Conservation (phyloP, 1,140 invertebrate genomes). For the Elysia chlorotica region DNA sequence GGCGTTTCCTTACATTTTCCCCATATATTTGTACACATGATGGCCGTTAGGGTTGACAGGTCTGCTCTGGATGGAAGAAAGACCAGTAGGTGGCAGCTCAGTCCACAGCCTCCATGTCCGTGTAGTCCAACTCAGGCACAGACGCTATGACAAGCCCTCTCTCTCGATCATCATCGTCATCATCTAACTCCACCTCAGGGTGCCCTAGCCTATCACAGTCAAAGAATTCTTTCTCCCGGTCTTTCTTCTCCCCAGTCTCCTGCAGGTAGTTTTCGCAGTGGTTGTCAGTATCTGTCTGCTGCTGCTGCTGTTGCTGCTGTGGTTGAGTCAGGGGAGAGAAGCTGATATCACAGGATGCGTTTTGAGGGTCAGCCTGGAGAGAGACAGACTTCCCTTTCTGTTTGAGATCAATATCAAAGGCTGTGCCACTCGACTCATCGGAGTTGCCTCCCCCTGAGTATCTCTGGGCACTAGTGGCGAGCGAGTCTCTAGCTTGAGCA, state of each 20-base stretch:
- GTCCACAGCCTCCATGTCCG: conserved; percentile 56
- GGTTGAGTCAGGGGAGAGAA: neutral
- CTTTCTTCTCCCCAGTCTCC: conserved; percentile 6
- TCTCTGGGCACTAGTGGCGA: too few relatives aligned
- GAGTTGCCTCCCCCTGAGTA: neutral
- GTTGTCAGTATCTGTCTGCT: too few relatives aligned
- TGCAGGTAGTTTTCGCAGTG: neutral
- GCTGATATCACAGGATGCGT: neutral
- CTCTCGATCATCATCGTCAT: conserved; percentile 19
- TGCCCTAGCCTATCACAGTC: conserved; percentile 26
- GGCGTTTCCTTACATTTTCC: neutral
- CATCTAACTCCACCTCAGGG: conserved; percentile 16
- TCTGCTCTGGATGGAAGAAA: neutral
- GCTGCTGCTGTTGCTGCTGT: neutral
- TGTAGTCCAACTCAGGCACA: conserved; percentile 34
- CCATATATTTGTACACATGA: too few relatives aligned
- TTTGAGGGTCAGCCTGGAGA: too few relatives aligned
- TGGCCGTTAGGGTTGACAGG: neutral
- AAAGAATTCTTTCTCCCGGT: conserved; percentile 20
- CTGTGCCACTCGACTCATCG: neutral
- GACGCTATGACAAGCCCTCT: conserved; percentile 18
- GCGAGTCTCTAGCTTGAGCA: too few relatives aligned
- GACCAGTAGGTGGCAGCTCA: conserved; percentile 11
- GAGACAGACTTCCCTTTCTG: too few relatives aligned
- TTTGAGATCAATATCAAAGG: too few relatives aligned